Conservation (phyloP, 2,888 invertebrate genomes). For the Graphium colonna region DNA sequence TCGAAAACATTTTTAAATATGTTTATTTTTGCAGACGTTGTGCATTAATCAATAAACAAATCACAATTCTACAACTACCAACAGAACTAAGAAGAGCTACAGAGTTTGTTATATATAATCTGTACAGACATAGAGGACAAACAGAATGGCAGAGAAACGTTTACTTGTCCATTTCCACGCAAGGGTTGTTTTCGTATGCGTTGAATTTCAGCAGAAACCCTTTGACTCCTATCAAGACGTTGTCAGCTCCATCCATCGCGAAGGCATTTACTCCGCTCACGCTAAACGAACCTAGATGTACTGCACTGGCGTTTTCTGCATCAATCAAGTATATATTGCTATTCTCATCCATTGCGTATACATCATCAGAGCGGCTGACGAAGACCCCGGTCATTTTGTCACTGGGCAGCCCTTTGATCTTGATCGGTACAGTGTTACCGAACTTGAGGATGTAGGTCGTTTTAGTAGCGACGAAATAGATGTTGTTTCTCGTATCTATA, state of each 20-base stretch:
- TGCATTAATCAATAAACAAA: too few species aligned
- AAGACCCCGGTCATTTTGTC: conserved; percentile 66
- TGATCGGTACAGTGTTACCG: conserved; percentile 53
- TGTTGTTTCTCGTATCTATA: conserved; percentile 60
- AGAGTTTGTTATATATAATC: neutral
- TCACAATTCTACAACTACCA: too few species aligned
- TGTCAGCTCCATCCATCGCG: conserved; percentile 64
- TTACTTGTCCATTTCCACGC: conserved; percentile 47
- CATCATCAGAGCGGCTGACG: conserved; percentile 59
- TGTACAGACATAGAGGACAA: neutral
- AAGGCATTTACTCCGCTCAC: conserved; percentile 63
- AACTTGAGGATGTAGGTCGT: conserved; percentile 59
- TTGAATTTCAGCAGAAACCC: conserved; percentile 57
- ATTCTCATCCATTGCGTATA: conserved; percentile 67
- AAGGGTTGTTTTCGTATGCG: conserved; percentile 55
- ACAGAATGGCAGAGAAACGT: neutral
- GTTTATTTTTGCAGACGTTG: too few species aligned
- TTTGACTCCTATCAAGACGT: conserved; percentile 61
- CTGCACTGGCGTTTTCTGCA: conserved; percentile 53
- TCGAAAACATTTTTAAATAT: too few species aligned
- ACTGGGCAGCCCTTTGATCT: conserved; percentile 58
- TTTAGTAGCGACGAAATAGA: conserved; percentile 66
- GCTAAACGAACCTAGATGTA: conserved; percentile 51
- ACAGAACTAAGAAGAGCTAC: too few species aligned
- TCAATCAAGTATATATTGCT: conserved; percentile 60